Base-by-base conservation (phyloP, 2,113 vertebrate genomes). In the Halcyon senegalensis region DNA sequence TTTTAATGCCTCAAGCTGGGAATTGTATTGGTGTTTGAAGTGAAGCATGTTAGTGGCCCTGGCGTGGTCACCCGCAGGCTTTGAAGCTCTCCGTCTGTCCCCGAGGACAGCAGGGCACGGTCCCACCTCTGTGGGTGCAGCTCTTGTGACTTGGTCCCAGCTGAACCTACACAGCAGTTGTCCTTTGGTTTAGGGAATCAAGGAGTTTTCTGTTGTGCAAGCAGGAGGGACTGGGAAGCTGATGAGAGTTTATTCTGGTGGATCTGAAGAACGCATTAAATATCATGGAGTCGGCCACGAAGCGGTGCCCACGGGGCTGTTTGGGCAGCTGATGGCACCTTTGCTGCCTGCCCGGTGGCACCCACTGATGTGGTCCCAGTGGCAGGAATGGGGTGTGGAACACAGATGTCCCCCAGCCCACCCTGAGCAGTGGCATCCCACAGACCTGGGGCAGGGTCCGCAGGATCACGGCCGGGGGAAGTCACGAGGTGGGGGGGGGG, bases 1-100 rank as follows among this genome's bases (percentile, higher is more conserved):
- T 93, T 93, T 92, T 79, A 74, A 62, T 83, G 77, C 79, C 39
- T 85, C 94, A 89, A 89, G 94, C 81, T 72, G 63, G 68, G 62
- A 73, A 48, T 44, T 84, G 58, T 27, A 3, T 28, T 90, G 67
- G n/a, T 3, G 7, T 89, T 88, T 89, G 91, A 89, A 94, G 70
- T 48, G 68, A 60, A 89, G 53, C 16, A 0, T 19, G 50, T 24
- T 62, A 81, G 60, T 2, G 0, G 60, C 27, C 48, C 33, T 2
- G 0, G 20, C 0, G 0, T 66, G 59, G 62, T 80, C 76, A 79
- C 35, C 56, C 2, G 0, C 19, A 30, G 64, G 18, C 66, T 89
- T 77, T 94, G 91, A 68, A 86, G 46, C 31, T 84, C 51, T 59
- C 8, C 7, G 2, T 41, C 6, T 84, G 74, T 35, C 39, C 3